Base-by-base conservation (phyloP, 2,888 invertebrate genomes). In the Disparrhopalites patrizii region DNA sequence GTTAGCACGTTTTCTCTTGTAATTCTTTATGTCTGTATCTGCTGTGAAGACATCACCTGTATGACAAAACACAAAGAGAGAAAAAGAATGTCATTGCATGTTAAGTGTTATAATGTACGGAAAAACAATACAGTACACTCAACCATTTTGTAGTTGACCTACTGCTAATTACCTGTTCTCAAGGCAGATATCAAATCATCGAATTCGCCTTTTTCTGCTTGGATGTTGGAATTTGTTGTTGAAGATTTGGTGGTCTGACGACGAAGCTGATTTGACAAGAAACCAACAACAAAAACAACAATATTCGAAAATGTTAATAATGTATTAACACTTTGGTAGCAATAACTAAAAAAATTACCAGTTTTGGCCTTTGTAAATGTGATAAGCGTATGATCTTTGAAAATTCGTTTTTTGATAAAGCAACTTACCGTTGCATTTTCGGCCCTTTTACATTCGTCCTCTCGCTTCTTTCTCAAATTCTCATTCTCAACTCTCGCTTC, bases 131-230 rank as follows among this genome's bases (percentile, higher is more conserved):
- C 23, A 23, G 5, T 38, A 23, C 28, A 13, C 8, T 15, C 23
- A 54, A n/a, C 28, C 28, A 8, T 54, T 27, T 27, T 54, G 54
- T 23, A 54, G n/a, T 10, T 52, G 54, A 23, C 8, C 7, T 52
- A 10, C 27, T 52, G 5, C n/a, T 18, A 56, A 38, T 55, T 94
- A 0, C 96, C 96, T 0, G 96, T 95, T 67, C 95, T 81, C 60
- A 96, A 80, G 0, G 96, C 96, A 0, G 95, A 95, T 78, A 96
- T 96, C 75, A 96, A 83, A 80, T 96, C 96, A 78, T 96, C 96
- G 80, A 96, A 96, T 81, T 96, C 96, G 8, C 95, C 93, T 77
- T 92, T 87, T 62, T 78, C 77, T 36, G 72, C n/a, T 38, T 47
- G 55, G 4, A 55, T 25, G 18, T 27, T 31, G 2, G 25, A 13